These are phyloP conservation scores for Emydocephalus ijimae DNA, from an alignment of 2,113 vertebrate genomes.

Conservation along the genomic window DNA sequence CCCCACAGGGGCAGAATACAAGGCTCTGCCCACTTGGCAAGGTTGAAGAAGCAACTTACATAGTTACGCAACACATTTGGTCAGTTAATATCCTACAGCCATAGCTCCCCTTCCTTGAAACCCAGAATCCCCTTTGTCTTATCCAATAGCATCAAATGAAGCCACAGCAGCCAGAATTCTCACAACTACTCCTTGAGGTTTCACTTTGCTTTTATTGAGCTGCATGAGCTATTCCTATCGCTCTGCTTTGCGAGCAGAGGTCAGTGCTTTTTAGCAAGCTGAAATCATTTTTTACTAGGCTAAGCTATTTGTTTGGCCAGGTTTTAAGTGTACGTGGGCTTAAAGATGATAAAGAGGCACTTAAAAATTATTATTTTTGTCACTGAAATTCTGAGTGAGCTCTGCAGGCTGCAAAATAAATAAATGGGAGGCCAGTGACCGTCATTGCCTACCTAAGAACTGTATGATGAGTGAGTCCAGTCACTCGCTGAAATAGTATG, in stretches of 20 bases:
- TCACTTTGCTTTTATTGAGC: background rate
- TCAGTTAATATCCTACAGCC: background rate
- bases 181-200: background rate
- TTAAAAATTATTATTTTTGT: background rate
- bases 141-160: background rate
- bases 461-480: background rate
- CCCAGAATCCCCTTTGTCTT: background rate
- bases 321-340: background rate
- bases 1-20: background rate
- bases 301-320: background rate
- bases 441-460: background rate
- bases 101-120: background rate
- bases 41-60: background rate
- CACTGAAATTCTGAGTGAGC: background rate
- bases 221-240: background rate
- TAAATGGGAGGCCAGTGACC: background rate
- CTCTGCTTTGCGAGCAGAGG: background rate
- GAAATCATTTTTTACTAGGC: background rate
- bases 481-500: background rate
- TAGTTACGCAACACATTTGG: background rate
- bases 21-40: background rate
- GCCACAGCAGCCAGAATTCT: background rate
- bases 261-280: background rate
- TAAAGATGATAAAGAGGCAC: background rate
- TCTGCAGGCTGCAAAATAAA: background rate